Evolutionary conservation across 2,113 vertebrate species (phyloP).

Genomic region (Anarhynchus alexandrinus): DNA sequence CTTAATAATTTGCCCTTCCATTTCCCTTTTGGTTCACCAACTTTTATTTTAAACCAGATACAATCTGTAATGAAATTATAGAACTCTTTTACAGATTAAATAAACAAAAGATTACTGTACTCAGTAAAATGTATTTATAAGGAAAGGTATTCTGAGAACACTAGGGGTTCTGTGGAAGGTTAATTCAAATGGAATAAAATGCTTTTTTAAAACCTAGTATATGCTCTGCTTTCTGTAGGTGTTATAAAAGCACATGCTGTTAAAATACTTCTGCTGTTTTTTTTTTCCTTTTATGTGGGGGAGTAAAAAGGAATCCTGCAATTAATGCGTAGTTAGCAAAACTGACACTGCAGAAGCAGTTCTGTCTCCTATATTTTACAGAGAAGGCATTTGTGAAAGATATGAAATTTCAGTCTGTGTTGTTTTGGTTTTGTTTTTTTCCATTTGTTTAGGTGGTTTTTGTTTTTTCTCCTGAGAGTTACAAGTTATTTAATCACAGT

Average conservation of each 20-base stretch:
- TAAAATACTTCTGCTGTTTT: not conserved
- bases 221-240: not conserved
- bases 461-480: not conserved
- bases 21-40: not conserved
- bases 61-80: not conserved
- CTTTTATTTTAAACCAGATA: not conserved
- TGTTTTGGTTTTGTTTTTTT: not conserved
- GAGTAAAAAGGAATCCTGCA: not conserved
- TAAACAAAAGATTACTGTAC: not conserved
- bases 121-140: not conserved
- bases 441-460: not conserved
- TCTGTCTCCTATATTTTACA: not conserved
- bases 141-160: not conserved
- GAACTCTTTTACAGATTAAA: not conserved
- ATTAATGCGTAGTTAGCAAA: not conserved
- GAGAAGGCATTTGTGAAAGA: not conserved
- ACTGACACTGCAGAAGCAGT: not conserved
- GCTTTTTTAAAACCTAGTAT: not conserved
- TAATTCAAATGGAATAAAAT: not conserved
- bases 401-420: not conserved
- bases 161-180: not conserved
- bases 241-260: not conserved
- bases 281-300: not conserved
- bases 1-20: not conserved
- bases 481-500: not conserved